These are phyloP conservation scores for Chloropsis cyanopogon DNA, from an alignment of 2,113 vertebrate species.

Conservation along the genomic window DNA sequence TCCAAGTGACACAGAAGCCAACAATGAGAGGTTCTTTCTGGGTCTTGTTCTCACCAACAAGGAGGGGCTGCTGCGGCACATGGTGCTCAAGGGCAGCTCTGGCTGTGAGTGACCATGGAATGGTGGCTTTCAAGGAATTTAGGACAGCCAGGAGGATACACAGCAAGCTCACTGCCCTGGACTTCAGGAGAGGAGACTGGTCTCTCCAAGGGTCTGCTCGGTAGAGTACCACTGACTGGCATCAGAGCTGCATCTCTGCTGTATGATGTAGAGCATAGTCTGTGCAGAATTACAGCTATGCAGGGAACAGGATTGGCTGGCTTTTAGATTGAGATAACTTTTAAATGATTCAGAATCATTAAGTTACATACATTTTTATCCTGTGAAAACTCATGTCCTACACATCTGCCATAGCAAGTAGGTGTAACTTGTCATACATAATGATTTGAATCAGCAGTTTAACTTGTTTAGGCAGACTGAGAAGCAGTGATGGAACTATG, in stretches of 20 bases:
- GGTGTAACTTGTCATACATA: background rate
- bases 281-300: background rate
- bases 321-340: background rate
- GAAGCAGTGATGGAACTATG: background rate
- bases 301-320: background rate
- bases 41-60: background rate
- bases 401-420: background rate
- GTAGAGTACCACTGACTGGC: background rate
- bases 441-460: background rate
- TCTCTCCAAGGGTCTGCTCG: background rate
- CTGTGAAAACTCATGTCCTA: background rate
- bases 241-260: background rate
- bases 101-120: background rate
- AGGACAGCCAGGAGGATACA: accelerated
- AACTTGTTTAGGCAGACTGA: background rate
- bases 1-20: background rate
- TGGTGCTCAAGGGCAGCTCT: background rate
- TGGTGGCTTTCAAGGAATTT: background rate
- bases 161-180: background rate
- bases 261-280: background rate
- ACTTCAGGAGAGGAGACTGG: background rate
- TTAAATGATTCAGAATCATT: background rate
- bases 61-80: accelerated
- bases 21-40: background rate
- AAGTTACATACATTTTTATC: background rate